Conservation (phyloP, 2,888 invertebrate species). For the Parnassius smintheus region DNA sequence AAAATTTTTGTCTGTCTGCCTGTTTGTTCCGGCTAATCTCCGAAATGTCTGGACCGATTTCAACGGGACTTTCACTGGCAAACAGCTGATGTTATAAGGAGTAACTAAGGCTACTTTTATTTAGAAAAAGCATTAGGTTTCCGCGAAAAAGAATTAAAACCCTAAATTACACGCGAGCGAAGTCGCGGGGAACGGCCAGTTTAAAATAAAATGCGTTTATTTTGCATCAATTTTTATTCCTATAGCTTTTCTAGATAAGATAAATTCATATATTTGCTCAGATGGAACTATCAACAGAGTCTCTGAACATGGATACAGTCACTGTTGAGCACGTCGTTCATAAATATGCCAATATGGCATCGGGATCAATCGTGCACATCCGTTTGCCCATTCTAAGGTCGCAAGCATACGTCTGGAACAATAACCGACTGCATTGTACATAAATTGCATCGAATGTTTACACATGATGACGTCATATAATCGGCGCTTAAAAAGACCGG, state of each 20-base stretch:
- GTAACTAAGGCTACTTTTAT: no score
- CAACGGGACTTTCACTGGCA: no score
- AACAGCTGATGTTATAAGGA: no score
- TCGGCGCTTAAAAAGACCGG: constrained; percentile 2
- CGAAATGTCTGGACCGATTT: no score
- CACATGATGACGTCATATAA: constrained; percentile 26
- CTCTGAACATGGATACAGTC: constrained; percentile 17
- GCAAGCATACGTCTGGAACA: constrained; percentile 50
- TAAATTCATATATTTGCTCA: not conserved
- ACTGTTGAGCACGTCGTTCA: constrained; percentile 51
- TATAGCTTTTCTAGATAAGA: constrained; percentile 4
- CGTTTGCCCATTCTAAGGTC: constrained; percentile 52
- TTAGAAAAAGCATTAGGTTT: no score
- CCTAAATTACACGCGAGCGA: no score
- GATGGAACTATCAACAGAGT: not conserved
- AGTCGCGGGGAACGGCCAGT: no score
- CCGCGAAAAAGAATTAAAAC: no score
- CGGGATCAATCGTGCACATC: constrained; percentile 67
- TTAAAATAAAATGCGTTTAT: no score
- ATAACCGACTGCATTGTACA: constrained; percentile 43
- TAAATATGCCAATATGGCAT: constrained; percentile 66
- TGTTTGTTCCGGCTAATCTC: no score
- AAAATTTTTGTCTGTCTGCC: no score
- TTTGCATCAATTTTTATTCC: constrained; percentile 5
- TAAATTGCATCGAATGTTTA: constrained; percentile 41